A percentile compares a stretch with the other conserved stretches of the same genome.
phyloP scores from a whole-genome alignment of 2,888 invertebrate species.

The Latrodectus hesperus region DNA sequence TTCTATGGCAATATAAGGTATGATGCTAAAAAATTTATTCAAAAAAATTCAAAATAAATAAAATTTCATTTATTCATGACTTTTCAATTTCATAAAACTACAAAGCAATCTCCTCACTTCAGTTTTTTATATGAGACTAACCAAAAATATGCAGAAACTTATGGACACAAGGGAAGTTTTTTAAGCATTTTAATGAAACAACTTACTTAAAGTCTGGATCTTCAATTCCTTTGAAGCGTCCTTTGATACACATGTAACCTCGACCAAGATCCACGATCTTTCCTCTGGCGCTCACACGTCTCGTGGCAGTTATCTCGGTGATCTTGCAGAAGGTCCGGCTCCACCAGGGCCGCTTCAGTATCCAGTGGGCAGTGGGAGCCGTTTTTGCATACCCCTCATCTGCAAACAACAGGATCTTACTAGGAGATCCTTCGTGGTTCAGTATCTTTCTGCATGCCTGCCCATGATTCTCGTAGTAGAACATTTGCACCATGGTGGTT shows the following conservation, averaged over 20 bases:
- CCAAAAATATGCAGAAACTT: too few relatives aligned
- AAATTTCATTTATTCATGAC: too few relatives aligned
- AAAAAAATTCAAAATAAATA: too few relatives aligned
- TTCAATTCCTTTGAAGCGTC: constrained; percentile 84
- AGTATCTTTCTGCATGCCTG: constrained; percentile 88
- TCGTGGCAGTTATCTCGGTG: constrained; percentile 86
- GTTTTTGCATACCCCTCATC: constrained; percentile 93
- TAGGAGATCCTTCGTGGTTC: constrained; percentile 86
- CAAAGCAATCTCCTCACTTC: too few relatives aligned
- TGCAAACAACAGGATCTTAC: constrained; percentile 88
- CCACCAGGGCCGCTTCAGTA: constrained; percentile 91
- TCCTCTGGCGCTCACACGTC: constrained; percentile 84
- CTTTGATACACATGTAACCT: constrained; percentile 87
- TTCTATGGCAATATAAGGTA: too few relatives aligned
- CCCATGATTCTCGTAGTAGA: constrained; percentile 86
- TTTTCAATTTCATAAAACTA: too few relatives aligned
- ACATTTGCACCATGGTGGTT: constrained; percentile 79
- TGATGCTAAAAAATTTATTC: too few relatives aligned
- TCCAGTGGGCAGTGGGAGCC: constrained; percentile 90
- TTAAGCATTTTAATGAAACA: not conserved
- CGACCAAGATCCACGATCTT: constrained; percentile 86
- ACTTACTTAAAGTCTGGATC: constrained; percentile 79
- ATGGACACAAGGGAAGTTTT: not conserved
- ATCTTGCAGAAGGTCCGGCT: constrained; percentile 87
- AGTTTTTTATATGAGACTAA: too few relatives aligned